Percentiles rank a stretch among this genome's conserved stretches.
Evolutionary conservation across 23 tunicate genomes (phyloP).

Genomic region (Styela plicata): DNA sequence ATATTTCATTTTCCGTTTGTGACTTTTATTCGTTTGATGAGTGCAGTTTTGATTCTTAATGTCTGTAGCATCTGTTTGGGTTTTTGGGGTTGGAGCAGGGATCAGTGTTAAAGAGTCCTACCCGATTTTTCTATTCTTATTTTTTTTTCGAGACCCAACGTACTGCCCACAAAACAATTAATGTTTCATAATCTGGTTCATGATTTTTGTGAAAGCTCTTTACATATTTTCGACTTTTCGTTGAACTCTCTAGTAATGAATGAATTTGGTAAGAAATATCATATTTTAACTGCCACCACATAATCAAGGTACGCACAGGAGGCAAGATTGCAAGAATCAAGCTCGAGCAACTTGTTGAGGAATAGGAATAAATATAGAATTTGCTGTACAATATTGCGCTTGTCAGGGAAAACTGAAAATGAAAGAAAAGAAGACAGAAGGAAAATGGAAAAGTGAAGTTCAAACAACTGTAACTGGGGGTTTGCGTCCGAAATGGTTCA

Average conservation of each 20-base stretch:
- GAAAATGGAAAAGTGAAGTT: background rate
- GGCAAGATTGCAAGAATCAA: slow-evolving; percentile 33
- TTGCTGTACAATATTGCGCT: slow-evolving; percentile 58
- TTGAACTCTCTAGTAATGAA: background rate
- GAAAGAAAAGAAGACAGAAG: background rate
- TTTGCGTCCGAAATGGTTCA: no score
- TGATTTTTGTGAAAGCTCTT: no score
- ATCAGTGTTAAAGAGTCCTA: no score
- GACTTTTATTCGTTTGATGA: no score
- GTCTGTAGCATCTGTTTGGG: no score
- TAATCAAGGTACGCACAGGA: slow-evolving; percentile 32
- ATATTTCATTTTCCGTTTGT: no score
- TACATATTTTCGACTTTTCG: background rate
- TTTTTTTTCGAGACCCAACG: background rate
- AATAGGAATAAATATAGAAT: slow-evolving; percentile 30
- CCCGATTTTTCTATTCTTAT: no score
- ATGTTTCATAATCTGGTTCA: background rate
- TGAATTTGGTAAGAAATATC: background rate
- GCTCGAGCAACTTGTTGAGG: slow-evolving; percentile 48
- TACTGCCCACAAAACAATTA: no score
- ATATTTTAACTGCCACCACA: background rate
- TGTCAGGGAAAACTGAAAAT: slow-evolving; percentile 20
- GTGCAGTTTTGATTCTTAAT: no score
- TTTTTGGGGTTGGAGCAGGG: no score
- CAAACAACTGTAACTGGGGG: no score